A percentile compares a stretch with the other conserved stretches of the same genome.
Evolutionary conservation across 2,113 vertebrate species (phyloP).

Genomic region (Scartelaos histophorus): DNA sequence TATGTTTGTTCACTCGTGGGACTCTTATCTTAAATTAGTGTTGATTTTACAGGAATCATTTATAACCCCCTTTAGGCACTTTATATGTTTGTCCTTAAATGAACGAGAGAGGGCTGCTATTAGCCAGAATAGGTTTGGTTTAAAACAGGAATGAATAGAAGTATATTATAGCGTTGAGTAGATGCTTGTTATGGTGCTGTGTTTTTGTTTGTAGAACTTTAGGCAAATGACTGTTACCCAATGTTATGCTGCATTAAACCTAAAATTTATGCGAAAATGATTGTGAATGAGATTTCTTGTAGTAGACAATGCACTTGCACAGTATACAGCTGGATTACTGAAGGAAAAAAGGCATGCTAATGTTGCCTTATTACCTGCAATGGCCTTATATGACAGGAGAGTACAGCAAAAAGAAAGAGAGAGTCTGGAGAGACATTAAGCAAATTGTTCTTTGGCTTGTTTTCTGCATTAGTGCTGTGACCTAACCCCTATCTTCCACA

Average conservation of each 20-base stretch:
- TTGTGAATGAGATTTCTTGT: neutral
- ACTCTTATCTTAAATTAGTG: constrained; percentile 22
- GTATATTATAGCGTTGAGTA: constrained; percentile 3
- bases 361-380: too few relatives aligned
- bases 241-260: constrained; percentile 38
- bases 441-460: too few relatives aligned
- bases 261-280: neutral
- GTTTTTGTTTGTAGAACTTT: neutral
- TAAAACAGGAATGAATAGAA: neutral
- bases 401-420: too few relatives aligned
- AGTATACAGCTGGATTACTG: too few relatives aligned
- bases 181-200: neutral
- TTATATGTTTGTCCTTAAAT: neutral
- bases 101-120: neutral
- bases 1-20: constrained; percentile 33
- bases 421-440: too few relatives aligned
- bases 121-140: constrained; percentile 1
- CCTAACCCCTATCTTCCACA: neutral
- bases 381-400: too few relatives aligned
- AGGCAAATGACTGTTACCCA: constrained; percentile 30
- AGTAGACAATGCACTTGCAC: too few relatives aligned
- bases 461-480: neutral
- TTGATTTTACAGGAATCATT: constrained; percentile 21
- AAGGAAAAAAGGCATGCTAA: too few relatives aligned
- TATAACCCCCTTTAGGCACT: constrained; percentile 18